These are phyloP conservation scores for Brachyptera risi DNA, from an alignment of 2,888 invertebrate species.

Conservation along the genomic window DNA sequence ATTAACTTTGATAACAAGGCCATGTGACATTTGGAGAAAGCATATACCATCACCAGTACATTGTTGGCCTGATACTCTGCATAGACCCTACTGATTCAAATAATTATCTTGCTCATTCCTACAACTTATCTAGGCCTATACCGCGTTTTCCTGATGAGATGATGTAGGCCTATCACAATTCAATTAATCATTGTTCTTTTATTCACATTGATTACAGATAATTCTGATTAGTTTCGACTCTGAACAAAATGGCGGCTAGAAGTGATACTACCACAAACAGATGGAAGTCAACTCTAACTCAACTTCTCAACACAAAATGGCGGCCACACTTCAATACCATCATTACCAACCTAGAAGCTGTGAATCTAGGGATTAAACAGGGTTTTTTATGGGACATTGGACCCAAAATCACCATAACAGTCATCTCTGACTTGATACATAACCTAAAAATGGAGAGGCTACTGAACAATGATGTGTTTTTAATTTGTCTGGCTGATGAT, in stretches of 20 bases:
- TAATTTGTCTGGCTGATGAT: constrained; percentile 34
- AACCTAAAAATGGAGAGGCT: constrained; percentile 33
- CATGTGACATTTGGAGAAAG: too few relatives aligned
- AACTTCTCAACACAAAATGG: background rate
- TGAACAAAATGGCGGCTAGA: background rate
- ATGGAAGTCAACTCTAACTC: background rate
- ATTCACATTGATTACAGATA: too few relatives aligned
- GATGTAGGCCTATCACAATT: too few relatives aligned
- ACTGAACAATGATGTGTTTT: constrained; percentile 30
- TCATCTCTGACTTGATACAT: constrained; percentile 31
- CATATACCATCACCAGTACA: too few relatives aligned
- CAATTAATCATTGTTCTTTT: too few relatives aligned
- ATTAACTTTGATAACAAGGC: too few relatives aligned
- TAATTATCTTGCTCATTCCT: too few relatives aligned
- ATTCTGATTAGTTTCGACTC: background rate
- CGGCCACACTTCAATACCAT: constrained; percentile 16
- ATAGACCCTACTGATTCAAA: too few relatives aligned
- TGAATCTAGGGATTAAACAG: constrained; percentile 37
- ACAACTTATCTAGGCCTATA: too few relatives aligned
- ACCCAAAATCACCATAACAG: constrained; percentile 27
- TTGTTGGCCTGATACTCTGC: too few relatives aligned
- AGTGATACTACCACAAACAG: too few relatives aligned
- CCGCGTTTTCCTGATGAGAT: too few relatives aligned
- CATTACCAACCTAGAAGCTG: constrained; percentile 33
- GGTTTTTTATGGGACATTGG: constrained; percentile 39